These are phyloP conservation scores for Lucinisca nassula DNA, from an alignment of 2,888 invertebrate species.

Conservation along the genomic window DNA sequence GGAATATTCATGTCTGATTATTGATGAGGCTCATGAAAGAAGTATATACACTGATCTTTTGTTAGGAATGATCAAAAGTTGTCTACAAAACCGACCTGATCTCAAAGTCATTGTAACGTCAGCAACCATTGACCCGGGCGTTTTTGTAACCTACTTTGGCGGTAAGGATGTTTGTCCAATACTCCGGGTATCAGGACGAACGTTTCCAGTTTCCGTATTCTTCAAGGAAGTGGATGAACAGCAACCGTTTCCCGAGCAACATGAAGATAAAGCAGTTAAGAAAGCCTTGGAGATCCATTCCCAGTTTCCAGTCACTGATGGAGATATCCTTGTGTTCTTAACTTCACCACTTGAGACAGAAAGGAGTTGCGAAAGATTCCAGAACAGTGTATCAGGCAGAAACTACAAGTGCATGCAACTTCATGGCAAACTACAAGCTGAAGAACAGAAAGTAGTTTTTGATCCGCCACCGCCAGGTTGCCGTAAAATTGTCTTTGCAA, in stretches of 20 bases:
- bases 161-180: conserved; percentile 73
- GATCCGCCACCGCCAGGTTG: conserved; percentile 67
- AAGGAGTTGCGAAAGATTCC: conserved; percentile 77
- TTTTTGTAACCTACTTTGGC: conserved; percentile 85
- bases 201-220: conserved; percentile 86
- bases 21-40: conserved; percentile 88
- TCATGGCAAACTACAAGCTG: conserved; percentile 84
- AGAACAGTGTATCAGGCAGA: conserved; percentile 36
- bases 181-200: conserved; percentile 84
- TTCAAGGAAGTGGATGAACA: conserved; percentile 73
- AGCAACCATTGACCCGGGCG: conserved; percentile 86
- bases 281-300: conserved; percentile 83
- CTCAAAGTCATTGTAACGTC: conserved; percentile 87
- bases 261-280: conserved; percentile 78
- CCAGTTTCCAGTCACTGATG: conserved; percentile 68
- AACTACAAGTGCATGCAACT: conserved; percentile 78
- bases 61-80: conserved; percentile 86
- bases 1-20: conserved; percentile 81
- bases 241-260: conserved; percentile 63
- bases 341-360: conserved; percentile 86
- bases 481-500: conserved; percentile 88
- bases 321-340: conserved; percentile 88
- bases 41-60: conserved; percentile 87
- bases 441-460: conserved; percentile 86
- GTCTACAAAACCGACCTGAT: conserved; percentile 78